These are phyloP conservation scores for Nipponacmea schrenckii DNA, from an alignment of 2,888 invertebrate genomes.

Conservation along the genomic window DNA sequence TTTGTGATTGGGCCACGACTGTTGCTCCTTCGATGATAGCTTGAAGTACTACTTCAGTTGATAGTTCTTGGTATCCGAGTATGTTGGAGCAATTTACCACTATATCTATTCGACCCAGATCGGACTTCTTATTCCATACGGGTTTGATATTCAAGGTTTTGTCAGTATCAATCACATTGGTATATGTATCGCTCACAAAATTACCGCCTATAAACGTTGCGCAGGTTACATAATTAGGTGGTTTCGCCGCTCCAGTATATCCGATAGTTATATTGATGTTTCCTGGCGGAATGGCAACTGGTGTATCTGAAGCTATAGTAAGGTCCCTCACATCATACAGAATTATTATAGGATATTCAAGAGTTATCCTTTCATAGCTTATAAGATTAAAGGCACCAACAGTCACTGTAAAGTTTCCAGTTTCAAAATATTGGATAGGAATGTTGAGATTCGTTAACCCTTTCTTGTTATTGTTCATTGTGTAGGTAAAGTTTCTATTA, in stretches of 20 bases:
- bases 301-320: conserved; percentile 23
- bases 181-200: conserved; percentile 1
- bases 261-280: conserved; percentile 21
- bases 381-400: conserved; percentile 32
- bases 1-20: conserved; percentile 26
- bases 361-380: conserved; percentile 13
- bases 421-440: conserved; percentile 20
- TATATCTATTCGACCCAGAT: conserved; percentile 32
- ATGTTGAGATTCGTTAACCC: conserved; percentile 30
- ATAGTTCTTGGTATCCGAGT: conserved; percentile 32
- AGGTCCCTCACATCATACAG: conserved; percentile 37
- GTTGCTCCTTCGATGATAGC: conserved; percentile 27
- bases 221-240: conserved; percentile 36
- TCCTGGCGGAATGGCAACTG: conserved; percentile 35
- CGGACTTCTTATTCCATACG: conserved; percentile 15
- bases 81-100: conserved; percentile 41
- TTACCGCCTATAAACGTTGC: background rate
- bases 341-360: conserved; percentile 27
- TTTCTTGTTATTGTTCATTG: conserved; percentile 28
- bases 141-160: background rate
- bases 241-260: conserved; percentile 20
- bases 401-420: conserved; percentile 30
- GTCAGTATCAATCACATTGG: background rate
- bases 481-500: conserved; percentile 20
- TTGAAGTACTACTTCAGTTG: conserved; percentile 36